Conservation (phyloP, 2,888 invertebrate species). For the Sarcophaga subvicina region DNA sequence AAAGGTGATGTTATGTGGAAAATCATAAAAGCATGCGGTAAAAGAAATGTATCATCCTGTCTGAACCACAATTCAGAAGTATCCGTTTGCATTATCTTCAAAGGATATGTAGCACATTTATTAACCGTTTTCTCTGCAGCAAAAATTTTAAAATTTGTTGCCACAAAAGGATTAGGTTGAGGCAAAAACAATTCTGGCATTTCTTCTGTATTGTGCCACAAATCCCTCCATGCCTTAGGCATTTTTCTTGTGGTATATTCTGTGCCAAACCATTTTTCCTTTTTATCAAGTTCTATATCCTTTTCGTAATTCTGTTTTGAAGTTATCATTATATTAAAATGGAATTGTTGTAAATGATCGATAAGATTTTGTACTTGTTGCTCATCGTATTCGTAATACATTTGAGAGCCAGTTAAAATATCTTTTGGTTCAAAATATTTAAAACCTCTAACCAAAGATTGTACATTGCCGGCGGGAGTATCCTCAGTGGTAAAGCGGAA, state of each 20-base stretch:
- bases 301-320: slow-evolving; percentile 76
- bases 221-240: slow-evolving; percentile 85
- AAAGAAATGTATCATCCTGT: slow-evolving; percentile 90
- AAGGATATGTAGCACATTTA: slow-evolving; percentile 72
- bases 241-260: slow-evolving; percentile 86
- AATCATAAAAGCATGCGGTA: slow-evolving; percentile 89
- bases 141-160: slow-evolving; percentile 85
- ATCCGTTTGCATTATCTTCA: slow-evolving; percentile 83
- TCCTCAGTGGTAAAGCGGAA: slow-evolving; percentile 88
- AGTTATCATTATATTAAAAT: slow-evolving; percentile 80
- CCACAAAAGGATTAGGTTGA: slow-evolving; percentile 87
- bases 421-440: slow-evolving; percentile 90
- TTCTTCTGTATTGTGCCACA: slow-evolving; percentile 85
- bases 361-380: slow-evolving; percentile 81
- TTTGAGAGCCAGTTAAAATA: slow-evolving; percentile 88
- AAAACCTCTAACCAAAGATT: slow-evolving; percentile 89
- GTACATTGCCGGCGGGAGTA: slow-evolving; percentile 89
- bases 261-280: slow-evolving; percentile 93
- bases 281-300: slow-evolving; percentile 83
- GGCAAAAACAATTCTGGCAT: slow-evolving; percentile 86
- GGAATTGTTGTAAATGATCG: slow-evolving; percentile 75
- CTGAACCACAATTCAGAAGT: slow-evolving; percentile 91
- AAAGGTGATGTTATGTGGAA: slow-evolving; percentile 89
- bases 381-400: slow-evolving; percentile 90
- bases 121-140: slow-evolving; percentile 75